These are phyloP conservation scores for Tilapia sparmanii DNA, from an alignment of 2,113 vertebrate species.

Conservation along the genomic window DNA sequence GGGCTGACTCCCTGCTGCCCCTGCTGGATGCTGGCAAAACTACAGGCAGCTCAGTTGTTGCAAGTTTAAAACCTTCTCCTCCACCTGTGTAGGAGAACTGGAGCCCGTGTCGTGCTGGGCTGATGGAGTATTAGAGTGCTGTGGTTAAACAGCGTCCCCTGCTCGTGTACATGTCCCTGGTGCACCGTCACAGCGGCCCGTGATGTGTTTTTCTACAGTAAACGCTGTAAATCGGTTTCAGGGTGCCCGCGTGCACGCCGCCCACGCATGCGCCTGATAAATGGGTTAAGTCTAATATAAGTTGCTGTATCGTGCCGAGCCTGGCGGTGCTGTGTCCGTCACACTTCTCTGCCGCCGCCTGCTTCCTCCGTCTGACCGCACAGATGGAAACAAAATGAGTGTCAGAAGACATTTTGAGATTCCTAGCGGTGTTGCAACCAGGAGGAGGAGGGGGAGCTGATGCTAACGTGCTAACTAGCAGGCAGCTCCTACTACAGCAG, in stretches of 20 bases:
- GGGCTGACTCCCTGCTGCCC: background rate
- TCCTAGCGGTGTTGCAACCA: background rate
- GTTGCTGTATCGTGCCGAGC: background rate
- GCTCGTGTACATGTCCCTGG: background rate
- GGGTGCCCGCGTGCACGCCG: background rate
- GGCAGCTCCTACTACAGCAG: background rate
- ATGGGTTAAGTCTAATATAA: background rate
- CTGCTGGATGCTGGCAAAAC: background rate
- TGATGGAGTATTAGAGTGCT: background rate
- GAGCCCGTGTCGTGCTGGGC: background rate
- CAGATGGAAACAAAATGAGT: background rate
- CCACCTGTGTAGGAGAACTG: background rate
- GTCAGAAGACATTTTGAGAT: slow-evolving; percentile 55
- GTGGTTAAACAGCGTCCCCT: background rate
- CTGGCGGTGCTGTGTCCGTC: background rate
- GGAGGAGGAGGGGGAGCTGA: slow-evolving; percentile 10
- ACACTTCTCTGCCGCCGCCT: background rate
- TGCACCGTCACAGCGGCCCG: background rate
- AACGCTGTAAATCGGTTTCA: background rate
- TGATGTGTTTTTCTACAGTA: background rate
- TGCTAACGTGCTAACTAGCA: slow-evolving; percentile 25
- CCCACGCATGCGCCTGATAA: background rate
- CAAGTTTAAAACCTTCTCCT: background rate
- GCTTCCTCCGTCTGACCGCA: background rate
- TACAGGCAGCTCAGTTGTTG: background rate